Conservation (phyloP, 2,888 invertebrate genomes). For the Eristalis arbustorum region DNA sequence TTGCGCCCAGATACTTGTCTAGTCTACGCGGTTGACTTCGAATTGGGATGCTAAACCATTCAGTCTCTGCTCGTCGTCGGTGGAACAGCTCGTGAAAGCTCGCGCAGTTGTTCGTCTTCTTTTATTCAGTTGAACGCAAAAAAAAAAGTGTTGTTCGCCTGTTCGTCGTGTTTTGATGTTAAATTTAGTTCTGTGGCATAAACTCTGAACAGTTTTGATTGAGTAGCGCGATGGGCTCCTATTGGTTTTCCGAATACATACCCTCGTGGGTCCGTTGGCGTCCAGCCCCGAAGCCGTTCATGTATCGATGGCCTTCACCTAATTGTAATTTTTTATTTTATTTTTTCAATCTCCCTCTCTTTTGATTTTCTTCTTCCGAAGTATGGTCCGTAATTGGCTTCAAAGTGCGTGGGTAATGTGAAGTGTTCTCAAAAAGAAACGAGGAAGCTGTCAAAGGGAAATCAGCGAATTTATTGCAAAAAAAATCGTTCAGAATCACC, state of each 20-base stretch:
- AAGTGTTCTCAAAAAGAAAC: conserved; percentile 25
- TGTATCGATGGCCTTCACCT: conserved; percentile 55
- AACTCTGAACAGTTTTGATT: conserved; percentile 1
- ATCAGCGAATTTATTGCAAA: background rate
- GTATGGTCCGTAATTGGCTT: background rate
- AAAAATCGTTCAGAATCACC: background rate
- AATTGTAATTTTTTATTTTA: conserved; percentile 36
- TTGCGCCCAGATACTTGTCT: background rate
- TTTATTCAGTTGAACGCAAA: background rate
- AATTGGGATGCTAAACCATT: conserved; percentile 39
- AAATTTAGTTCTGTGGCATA: conserved; percentile 47
- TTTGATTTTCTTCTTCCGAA: background rate
- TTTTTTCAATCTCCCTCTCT: too few species aligned
- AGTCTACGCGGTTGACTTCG: conserved; percentile 28
- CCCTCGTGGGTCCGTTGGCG: conserved; percentile 77
- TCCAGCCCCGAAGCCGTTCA: conserved; percentile 71
- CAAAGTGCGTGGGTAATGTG: conserved; percentile 27
- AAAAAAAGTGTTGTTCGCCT: background rate
- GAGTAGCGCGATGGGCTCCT: conserved; percentile 45
- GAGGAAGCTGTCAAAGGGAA: conserved; percentile 22
- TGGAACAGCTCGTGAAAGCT: conserved; percentile 4
- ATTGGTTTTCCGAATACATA: conserved; percentile 76
- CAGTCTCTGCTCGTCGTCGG: conserved; percentile 50
- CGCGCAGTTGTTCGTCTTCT: background rate
- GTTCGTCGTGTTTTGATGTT: conserved; percentile 9